Evolutionary conservation across 2,888 invertebrate genomes (phyloP).

Genomic region (Ichneumoninae sp.): DNA sequence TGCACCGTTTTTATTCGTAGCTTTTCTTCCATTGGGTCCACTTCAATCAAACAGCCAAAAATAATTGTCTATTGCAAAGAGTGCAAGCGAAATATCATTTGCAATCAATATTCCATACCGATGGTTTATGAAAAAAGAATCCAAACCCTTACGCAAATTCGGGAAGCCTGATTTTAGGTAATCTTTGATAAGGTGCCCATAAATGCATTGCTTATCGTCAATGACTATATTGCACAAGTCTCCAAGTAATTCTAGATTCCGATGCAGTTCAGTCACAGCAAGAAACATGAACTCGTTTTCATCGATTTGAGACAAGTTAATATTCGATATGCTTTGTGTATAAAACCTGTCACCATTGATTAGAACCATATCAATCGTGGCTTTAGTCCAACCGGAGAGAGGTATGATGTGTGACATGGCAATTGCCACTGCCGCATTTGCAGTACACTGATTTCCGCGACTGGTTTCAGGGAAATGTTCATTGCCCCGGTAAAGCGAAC

Average conservation of each 20-base stretch:
- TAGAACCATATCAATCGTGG: background rate
- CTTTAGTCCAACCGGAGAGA: background rate
- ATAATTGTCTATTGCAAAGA: background rate
- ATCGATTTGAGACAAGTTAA: background rate
- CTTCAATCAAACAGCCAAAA: conserved; percentile 65
- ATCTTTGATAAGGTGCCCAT: background rate
- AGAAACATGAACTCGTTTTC: background rate
- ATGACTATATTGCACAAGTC: background rate
- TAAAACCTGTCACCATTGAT: conserved; percentile 18
- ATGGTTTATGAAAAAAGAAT: background rate
- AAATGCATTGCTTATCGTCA: background rate
- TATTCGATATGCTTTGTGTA: background rate
- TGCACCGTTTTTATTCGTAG: conserved; percentile 27
- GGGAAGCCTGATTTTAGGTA: background rate
- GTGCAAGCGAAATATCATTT: background rate
- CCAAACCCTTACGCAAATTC: background rate
- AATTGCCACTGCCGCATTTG: background rate
- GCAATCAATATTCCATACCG: background rate
- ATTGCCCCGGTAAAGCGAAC: background rate
- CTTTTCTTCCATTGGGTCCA: conserved; percentile 68
- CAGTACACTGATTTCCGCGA: background rate
- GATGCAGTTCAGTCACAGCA: background rate
- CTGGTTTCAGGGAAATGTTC: background rate
- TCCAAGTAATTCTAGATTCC: background rate
- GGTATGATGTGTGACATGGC: background rate